A percentile compares a stretch with the other conserved stretches of the same genome.
These are phyloP conservation scores for Scaptomyza caliginosa DNA, from an alignment of 2,888 invertebrate species.

Conservation along the genomic window DNA sequence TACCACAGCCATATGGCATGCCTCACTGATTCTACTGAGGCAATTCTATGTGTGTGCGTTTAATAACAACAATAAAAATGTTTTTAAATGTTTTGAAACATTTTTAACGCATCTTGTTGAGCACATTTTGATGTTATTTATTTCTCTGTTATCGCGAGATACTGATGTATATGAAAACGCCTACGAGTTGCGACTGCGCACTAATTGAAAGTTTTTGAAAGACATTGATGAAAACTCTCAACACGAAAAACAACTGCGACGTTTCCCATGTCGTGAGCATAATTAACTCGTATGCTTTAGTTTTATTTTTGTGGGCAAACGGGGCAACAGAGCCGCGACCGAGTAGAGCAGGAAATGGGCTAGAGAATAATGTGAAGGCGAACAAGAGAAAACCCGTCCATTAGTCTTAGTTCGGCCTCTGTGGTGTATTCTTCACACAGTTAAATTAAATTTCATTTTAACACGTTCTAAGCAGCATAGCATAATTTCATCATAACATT, in stretches of 20 bases:
- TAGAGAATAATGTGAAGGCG: constrained; percentile 18
- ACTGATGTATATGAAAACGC: constrained; percentile 15
- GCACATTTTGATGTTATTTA: constrained; percentile 36
- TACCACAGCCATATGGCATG: constrained; percentile 30
- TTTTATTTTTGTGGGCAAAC: constrained; percentile 4
- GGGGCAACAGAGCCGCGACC: background rate
- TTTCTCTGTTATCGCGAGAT: constrained; percentile 12
- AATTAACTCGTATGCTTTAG: constrained; percentile 56
- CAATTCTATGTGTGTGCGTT: constrained; percentile 26
- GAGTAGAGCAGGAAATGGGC: constrained; percentile 59
- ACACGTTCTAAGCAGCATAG: constrained; percentile 68
- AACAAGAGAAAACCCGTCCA: constrained; percentile 25
- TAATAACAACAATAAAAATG: constrained; percentile 4
- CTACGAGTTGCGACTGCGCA: constrained; percentile 27
- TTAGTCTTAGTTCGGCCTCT: constrained; percentile 14
- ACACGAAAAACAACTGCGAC: constrained; percentile 12
- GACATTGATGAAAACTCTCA: constrained; percentile 10
- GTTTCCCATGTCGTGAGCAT: constrained; percentile 66
- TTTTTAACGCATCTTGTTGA: constrained; percentile 24
- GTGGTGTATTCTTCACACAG: constrained; percentile 56
- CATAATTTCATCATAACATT: constrained; percentile 47
- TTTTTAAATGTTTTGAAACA: constrained; percentile 16
- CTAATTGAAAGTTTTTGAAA: constrained; percentile 48
- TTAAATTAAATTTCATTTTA: constrained; percentile 76
- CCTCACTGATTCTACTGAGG: constrained; percentile 28